Evolutionary conservation across 2,797 vertebrate genomes (phyloP), one percentile per base, ranked within the genome.

Genomic region (Avahi laniger): DNA sequence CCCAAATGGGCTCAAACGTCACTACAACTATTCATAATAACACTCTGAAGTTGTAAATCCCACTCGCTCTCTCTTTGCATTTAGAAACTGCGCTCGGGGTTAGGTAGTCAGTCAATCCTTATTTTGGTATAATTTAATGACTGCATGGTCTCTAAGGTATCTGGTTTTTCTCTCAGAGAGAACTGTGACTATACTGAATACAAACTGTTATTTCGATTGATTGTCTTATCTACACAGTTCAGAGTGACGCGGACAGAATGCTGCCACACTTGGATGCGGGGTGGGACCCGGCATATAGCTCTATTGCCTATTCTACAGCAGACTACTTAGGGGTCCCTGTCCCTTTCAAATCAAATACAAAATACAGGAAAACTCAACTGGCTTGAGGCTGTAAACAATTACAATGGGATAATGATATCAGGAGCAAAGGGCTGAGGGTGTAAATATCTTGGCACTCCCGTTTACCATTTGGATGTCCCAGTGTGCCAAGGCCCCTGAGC

Each of bases 341-440:
- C 75, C 50, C 52, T 95, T 91, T 92, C 22, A 89, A 75, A 57
- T 72, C 11, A 89, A 93, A 54, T 78, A 95, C n/a, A 76, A 95
- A 95, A 94, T 43, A 69, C 33, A 5, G 41, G 75, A 76, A 69
- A 82, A 95, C 63, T 30, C 67, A 93, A 72, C 33, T 10, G 14
- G 11, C 13, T 81, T 52, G 65, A 80, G 67, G 41, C 7, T 83
- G 15, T 43, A 93, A 91, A 70, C 75, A 75, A 57, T 70, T 46
- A 79, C n/a, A 73, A 50, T 17, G 57, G 38, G 87, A 61, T 0
- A 43, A 8, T 69, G 65, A 91, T 35, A 13, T 59, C 22, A 95
- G 48, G 52, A 89, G 57, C 61, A 69, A 65, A 89, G 72, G 59
- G 57, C 67, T 78, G 22, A 81, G 20, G 70, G 70, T 7, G 8